Evolutionary conservation across 2,113 vertebrate genomes (phyloP), one percentile per base, ranked within the genome.

Genomic region (Scomber japonicus): DNA sequence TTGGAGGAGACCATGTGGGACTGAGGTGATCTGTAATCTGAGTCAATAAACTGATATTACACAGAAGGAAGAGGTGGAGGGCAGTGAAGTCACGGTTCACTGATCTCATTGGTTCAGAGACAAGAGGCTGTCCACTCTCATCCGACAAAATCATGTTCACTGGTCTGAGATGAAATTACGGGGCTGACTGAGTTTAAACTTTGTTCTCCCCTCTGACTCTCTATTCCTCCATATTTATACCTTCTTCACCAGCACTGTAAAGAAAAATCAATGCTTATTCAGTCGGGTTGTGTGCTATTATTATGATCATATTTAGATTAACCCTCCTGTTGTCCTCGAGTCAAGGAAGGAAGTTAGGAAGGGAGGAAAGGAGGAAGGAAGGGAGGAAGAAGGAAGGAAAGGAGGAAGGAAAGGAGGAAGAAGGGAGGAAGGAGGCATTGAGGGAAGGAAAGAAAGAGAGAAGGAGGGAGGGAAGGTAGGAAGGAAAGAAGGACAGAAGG

Each of bases 81-180:
- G 35, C 1, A n/a, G 69, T 24, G 55, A 72, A 55, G 65, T 66
- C 78, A 71, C 4, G 68, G 75, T 84, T 80, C 78, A 75, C 53
- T 66, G 61, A 69, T 80, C 71, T 72, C 74, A 88, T 69, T 84
- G 86, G 84, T 49, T 80, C 12, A 84, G 78, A 50, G 66, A 57
- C 27, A 27, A 27, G 74, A 56, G 54, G 72, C 71, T 57, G 75
- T 84, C 77, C 71, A 2, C 50, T 69, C 60, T 65, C 51, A 70
- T 86, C 49, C 27, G 46, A 49, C 55, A 61, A 40, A 0, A 73
- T 46, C 21, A 21, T 35, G 44, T 50, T 77, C 74, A 65, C 61
- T 48, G 59, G 67, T 50, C 66, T 21, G 71, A 66, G 31, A 54
- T 80, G 30, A 79, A 53, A 83, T 65, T 9, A 71, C 21, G 35